Percentiles rank a stretch among this genome's conserved stretches.
Evolutionary conservation across 2,113 vertebrate species (phyloP).

Genomic region (Sorex fumeus): DNA sequence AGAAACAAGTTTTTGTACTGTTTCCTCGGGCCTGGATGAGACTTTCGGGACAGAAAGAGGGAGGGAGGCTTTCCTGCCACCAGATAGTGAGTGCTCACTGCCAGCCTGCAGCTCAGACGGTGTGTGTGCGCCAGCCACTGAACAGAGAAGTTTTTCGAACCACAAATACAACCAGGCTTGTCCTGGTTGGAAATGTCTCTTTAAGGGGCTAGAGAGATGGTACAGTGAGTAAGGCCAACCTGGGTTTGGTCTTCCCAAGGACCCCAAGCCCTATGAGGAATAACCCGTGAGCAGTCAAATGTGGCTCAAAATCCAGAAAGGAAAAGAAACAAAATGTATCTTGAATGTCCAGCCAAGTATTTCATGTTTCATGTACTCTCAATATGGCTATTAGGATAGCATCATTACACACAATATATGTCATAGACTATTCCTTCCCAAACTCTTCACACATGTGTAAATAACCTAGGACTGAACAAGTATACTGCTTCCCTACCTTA

Average conservation of each 20-base stretch:
- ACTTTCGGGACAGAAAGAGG: too few species aligned
- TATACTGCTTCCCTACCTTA: not conserved
- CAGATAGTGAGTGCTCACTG: not conserved
- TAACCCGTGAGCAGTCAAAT: not conserved
- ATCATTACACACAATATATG: not conserved
- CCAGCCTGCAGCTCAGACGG: too few species aligned
- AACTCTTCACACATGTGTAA: not conserved
- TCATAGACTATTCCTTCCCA: slow-evolving; percentile 42
- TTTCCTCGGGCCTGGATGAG: not conserved
- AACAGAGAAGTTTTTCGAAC: slow-evolving; percentile 11
- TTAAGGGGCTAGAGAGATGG: too few species aligned
- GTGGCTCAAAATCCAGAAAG: too few species aligned
- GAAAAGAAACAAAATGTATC: slow-evolving; percentile 6
- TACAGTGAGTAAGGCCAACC: not conserved
- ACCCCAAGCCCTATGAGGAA: not conserved
- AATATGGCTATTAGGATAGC: not conserved
- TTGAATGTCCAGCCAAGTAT: slow-evolving; percentile 17
- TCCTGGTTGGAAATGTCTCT: too few species aligned
- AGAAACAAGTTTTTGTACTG: not conserved
- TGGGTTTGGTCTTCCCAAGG: not conserved
- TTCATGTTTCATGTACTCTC: slow-evolving; percentile 46
- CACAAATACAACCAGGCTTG: not conserved
- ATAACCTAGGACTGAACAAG: not conserved
- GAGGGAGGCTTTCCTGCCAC: not conserved
- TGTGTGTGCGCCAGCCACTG: not conserved